phyloP scores from a whole-genome alignment of 2,888 invertebrate genomes.

The Cordylochernes scorpioides region DNA sequence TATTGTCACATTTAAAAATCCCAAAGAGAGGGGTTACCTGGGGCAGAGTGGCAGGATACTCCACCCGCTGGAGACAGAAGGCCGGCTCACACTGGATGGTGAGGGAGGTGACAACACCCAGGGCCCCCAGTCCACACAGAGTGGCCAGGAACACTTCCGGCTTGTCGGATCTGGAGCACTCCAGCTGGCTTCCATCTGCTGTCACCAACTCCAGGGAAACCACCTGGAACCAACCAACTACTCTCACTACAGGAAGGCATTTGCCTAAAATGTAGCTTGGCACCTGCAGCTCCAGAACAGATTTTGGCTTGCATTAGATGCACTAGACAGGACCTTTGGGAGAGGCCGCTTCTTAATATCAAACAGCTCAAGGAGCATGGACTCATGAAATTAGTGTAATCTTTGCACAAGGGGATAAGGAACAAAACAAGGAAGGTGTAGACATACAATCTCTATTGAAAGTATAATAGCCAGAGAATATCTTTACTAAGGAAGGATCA shows the following conservation, averaged over 20 bases:
- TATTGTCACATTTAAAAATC: background rate
- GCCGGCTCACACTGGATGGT: constrained; percentile 20
- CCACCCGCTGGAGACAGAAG: constrained; percentile 16
- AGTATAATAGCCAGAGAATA: too few species aligned
- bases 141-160: constrained; percentile 18
- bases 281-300: too few species aligned
- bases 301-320: too few species aligned
- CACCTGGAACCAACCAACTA: constrained; percentile 15
- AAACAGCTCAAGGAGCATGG: too few species aligned
- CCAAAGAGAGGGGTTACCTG: background rate
- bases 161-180: constrained; percentile 16
- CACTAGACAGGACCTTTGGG: too few species aligned
- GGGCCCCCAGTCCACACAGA: constrained; percentile 16
- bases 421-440: too few species aligned
- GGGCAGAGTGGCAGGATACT: too few species aligned
- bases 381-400: too few species aligned
- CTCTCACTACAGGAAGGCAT: background rate
- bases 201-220: constrained; percentile 18
- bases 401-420: too few species aligned
- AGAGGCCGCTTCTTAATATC: too few species aligned
- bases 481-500: too few species aligned
- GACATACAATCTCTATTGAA: constrained; percentile 1
- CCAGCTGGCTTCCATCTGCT: constrained; percentile 17
- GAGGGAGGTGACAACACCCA: constrained; percentile 19
- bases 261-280: too few species aligned